Conservation (phyloP, 2,888 invertebrate species). For the Timema cristinae region DNA sequence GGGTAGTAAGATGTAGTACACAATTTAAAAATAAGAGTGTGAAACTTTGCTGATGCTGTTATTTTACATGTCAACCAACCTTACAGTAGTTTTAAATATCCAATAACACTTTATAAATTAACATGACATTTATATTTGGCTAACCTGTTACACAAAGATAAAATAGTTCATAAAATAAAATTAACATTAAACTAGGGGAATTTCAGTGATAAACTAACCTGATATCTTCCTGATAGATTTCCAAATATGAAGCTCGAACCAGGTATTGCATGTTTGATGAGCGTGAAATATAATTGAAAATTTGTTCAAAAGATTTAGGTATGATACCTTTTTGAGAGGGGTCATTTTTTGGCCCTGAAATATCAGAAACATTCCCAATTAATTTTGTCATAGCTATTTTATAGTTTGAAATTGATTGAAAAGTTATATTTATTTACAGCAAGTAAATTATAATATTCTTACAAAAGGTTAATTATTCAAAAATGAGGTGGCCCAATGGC, state of each 20-base stretch:
- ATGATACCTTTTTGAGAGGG: slow-evolving; percentile 70
- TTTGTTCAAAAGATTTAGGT: slow-evolving; percentile 95
- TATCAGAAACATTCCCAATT: not conserved
- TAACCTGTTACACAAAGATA: not conserved
- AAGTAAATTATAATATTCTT: too few species aligned
- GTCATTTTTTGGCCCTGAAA: not conserved
- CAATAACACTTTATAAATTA: not conserved
- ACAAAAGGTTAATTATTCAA: too few species aligned
- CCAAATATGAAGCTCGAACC: slow-evolving; percentile 93
- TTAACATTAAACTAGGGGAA: too few species aligned
- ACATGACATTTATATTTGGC: not conserved
- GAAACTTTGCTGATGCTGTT: too few species aligned
- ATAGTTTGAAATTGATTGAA: too few species aligned
- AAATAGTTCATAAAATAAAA: too few species aligned
- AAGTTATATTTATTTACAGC: too few species aligned
- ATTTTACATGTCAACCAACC: too few species aligned
- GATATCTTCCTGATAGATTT: slow-evolving; percentile 93
- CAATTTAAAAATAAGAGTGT: too few species aligned
- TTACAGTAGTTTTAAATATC: not conserved
- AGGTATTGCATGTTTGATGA: slow-evolving; percentile 92
- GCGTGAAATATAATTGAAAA: slow-evolving; percentile 91
- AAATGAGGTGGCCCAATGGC: too few species aligned
- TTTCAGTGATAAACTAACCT: slow-evolving; percentile 45
- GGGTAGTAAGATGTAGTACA: too few species aligned
- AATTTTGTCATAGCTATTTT: too few species aligned